phyloP scores from a whole-genome alignment of 1,140 invertebrate genomes.

The Colletes gigas region DNA sequence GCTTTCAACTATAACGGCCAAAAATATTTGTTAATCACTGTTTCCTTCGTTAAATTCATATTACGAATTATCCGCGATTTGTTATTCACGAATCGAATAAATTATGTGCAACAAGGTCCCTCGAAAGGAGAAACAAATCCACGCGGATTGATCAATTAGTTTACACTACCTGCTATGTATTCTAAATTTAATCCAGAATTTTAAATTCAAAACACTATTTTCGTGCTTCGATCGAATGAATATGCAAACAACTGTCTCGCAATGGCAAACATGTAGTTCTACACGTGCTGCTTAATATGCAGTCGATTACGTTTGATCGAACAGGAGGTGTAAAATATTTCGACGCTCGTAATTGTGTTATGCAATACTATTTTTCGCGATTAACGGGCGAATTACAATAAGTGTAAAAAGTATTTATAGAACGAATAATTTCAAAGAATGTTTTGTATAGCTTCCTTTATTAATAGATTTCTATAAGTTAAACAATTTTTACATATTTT shows the following conservation, averaged over 20 bases:
- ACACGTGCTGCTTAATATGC: not conserved
- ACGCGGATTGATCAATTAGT: not conserved
- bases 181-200: conserved; percentile 10
- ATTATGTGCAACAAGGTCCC: not conserved
- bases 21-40: conserved; percentile 15
- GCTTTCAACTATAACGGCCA: conserved; percentile 89
- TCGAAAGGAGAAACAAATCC: not conserved
- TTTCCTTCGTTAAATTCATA: not conserved
- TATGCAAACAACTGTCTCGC: not conserved
- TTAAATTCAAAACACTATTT: conserved; percentile 8
- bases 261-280: not conserved
- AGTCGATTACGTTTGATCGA: not conserved
- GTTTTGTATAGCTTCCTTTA: too few species aligned
- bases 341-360: not conserved
- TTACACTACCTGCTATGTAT: not conserved
- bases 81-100: not conserved
- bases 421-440: too few species aligned
- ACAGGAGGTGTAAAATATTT: not conserved
- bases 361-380: not conserved
- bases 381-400: not conserved
- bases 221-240: not conserved
- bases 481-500: too few species aligned
- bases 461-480: too few species aligned
- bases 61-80: not conserved
- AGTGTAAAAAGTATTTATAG: too few species aligned